Base-by-base conservation (phyloP, 2,888 invertebrate species). In the Drosophila mayaguana region DNA sequence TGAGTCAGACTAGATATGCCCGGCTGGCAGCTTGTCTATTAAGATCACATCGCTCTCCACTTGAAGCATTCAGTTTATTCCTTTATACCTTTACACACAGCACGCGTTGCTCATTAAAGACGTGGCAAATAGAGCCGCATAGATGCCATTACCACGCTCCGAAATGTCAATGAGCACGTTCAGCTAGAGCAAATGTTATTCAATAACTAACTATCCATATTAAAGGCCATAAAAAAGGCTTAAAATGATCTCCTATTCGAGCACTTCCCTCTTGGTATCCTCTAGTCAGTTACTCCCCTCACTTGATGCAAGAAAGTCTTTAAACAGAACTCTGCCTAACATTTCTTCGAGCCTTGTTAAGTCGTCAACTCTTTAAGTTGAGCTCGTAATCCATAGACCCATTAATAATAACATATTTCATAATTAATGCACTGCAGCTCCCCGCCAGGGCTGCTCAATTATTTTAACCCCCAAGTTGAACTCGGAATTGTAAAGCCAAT, bases 401-500 rank as follows among this genome's bases (percentile, higher is more conserved):
- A 32, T 51, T 12, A 22, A 46, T 54, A 38, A 25, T 18, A 36
- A 6, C 54, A 64, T 80, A 65, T 50, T 54, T 75, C 70, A 69
- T 63, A 72, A 48, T 56, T 57, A 60, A 75, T 80, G 60, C 42
- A 36, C 32, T 43, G 32, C 32, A 1, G 32, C 14, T 42, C 18
- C 14, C 20, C 42, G 53, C 40, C 36, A 53, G 45, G 57, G 57
- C 62, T 48, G 57, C 63, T 63, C 62, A 80, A 70, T 62, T 53
- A 57, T 57, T 78, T 78, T 45, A 78, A 80, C 78, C 78, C 72
- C 72, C 43, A 63, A 43, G 34, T 38, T 77, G 80, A 78, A 76
- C 77, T 65, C 20, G 14, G 7, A 14, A 8, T 22, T 14, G 45
- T 22, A 22, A 45, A 16, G 45, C 45, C 45, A 16, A 45, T 12